phyloP scores from a whole-genome alignment of 2,888 invertebrate genomes.

The Lycaena phlaeas region DNA sequence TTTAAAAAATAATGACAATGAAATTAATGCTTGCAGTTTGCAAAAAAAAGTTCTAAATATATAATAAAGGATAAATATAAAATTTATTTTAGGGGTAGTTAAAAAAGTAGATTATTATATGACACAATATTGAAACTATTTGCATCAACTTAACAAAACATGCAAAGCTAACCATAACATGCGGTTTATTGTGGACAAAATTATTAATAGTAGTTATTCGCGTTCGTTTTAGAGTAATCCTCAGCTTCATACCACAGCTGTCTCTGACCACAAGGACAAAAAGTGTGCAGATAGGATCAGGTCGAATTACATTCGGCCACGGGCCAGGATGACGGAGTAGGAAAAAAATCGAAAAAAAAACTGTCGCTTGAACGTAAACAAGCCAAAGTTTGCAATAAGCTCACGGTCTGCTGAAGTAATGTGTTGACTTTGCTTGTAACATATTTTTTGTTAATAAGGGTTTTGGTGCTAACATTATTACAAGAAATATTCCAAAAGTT shows the following conservation, averaged over 20 bases:
- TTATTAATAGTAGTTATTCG: slow-evolving; percentile 1
- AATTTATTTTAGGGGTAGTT: background rate
- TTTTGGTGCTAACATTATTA: too few relatives aligned
- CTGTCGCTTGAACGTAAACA: slow-evolving; percentile 48
- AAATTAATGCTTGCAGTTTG: too few relatives aligned
- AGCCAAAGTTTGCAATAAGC: slow-evolving; percentile 22
- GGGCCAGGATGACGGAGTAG: slow-evolving; percentile 35
- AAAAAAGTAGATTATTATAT: too few relatives aligned
- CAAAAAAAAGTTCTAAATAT: too few relatives aligned
- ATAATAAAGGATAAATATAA: too few relatives aligned
- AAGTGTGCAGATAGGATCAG: slow-evolving; percentile 65
- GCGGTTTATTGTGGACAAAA: slow-evolving; percentile 1
- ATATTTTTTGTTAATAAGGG: slow-evolving; percentile 15
- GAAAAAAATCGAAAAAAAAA: slow-evolving; percentile 47
- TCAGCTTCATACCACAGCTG: slow-evolving; percentile 40
- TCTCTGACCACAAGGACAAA: slow-evolving; percentile 65
- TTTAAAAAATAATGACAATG: slow-evolving; percentile 13
- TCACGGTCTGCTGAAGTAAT: slow-evolving; percentile 45
- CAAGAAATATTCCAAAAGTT: too few relatives aligned
- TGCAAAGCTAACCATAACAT: background rate
- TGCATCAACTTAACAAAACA: background rate
- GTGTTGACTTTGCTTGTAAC: slow-evolving; percentile 32
- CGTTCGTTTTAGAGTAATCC: background rate
- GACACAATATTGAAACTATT: slow-evolving; percentile 5
- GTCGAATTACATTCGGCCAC: slow-evolving; percentile 64